Evolutionary conservation across 30 jellyfish, hydroid and myxozoan genomes (phyloP).

Genomic region (Mastigias papua): DNA sequence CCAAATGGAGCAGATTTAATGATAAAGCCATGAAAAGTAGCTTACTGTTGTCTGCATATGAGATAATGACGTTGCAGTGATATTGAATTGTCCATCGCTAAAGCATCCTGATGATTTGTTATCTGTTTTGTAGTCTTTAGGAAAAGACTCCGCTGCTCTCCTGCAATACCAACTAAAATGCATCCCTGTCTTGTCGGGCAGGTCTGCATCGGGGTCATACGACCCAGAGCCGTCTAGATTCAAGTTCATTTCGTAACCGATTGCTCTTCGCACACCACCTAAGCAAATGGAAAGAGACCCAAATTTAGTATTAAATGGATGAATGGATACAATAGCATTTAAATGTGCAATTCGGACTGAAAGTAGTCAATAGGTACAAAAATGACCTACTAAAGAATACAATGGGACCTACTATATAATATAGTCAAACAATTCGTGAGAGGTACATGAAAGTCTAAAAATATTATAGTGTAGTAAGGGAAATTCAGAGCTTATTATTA

Average conservation of each 20-base stretch:
- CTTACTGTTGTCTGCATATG: neutral
- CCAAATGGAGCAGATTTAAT: no score
- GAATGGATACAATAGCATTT: no score
- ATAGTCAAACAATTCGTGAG: no score
- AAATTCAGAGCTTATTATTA: no score
- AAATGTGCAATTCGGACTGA: no score
- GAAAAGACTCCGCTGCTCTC: constrained; percentile 64
- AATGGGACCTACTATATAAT: no score
- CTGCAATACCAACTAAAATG: constrained; percentile 87
- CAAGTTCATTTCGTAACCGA: constrained; percentile 75
- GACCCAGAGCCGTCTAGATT: constrained; percentile 83
- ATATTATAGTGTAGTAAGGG: no score
- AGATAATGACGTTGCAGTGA: constrained; percentile 11
- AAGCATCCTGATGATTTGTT: constrained; percentile 84
- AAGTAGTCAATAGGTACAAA: neutral
- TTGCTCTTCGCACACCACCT: constrained; percentile 97
- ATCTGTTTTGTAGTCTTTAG: constrained; percentile 33
- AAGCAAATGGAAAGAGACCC: neutral
- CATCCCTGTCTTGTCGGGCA: constrained; percentile 69
- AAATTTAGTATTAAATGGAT: no score
- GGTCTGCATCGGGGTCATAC: constrained; percentile 83
- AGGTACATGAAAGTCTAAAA: no score
- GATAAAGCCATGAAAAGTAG: no score
- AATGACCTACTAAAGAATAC: neutral
- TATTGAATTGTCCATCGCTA: constrained; percentile 62